Base-by-base conservation (phyloP, 2,888 invertebrate species). In the Caenorhabditis panamensis region DNA sequence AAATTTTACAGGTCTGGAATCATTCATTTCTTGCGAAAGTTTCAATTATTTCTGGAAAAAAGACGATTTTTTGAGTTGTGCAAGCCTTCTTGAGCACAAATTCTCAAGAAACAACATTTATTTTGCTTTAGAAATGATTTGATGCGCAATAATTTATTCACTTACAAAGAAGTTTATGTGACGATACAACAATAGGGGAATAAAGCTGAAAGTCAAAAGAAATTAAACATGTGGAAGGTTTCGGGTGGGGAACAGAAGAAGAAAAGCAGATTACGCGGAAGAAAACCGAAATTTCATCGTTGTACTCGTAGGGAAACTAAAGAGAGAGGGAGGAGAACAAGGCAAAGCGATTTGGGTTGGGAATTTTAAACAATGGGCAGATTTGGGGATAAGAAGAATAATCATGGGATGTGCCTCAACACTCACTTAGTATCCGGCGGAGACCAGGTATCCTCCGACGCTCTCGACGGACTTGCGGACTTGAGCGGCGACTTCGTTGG, bases 391-490 rank as follows among this genome's bases (percentile, higher is more conserved):
- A 18, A 20, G 11, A 4, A 20, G 4, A 20, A 49, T 18, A 4
- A 31, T 31, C 31, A 9, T 16, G 22, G n/a, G 54, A 28, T 13
- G 3, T 28, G 22, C 13, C 51, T 51, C 24, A 51, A 31, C 28
- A 54, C 22, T 31, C 37, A 16, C 47, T 79, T 82, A 89, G 72
- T 89, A 89, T 71, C 89, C 89, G 44, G 82, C 81, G 5, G 71
- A 58, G 64, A 37, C 31, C 37, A 89, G 84, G 67, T 89, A 88
- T 9, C 67, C 51, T n/a, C 84, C 87, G 71, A 90, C 80, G 54
- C 84, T 84, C 84, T 90, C 90, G 63, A 90, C 89, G 44, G 90
- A 87, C 26, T 67, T 67, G 62, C 90, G 86, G n/a, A 86, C 87
- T 28, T 83, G 86, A 22, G 87, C 81, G 18, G 86, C 87, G 59